These are phyloP conservation scores for Urechis unicinctus DNA, from an alignment of 2,888 invertebrate genomes.

Conservation along the genomic window DNA sequence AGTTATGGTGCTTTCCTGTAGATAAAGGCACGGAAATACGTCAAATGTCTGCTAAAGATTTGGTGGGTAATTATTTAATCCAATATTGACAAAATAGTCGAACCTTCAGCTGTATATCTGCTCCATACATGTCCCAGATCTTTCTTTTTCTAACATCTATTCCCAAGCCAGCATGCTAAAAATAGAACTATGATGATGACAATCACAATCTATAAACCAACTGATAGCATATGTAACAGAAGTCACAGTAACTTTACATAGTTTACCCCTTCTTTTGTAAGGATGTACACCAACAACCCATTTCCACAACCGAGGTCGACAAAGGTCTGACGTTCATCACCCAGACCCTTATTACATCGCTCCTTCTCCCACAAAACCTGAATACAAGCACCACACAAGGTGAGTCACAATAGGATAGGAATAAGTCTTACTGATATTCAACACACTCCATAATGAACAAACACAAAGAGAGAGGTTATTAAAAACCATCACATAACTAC, in stretches of 20 bases:
- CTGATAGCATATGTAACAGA: too few species aligned
- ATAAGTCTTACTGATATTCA: too few species aligned
- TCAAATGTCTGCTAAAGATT: too few species aligned
- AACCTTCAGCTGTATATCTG: constrained; percentile 63
- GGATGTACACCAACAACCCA: constrained; percentile 82
- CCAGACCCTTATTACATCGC: constrained; percentile 47
- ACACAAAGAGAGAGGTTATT: too few species aligned
- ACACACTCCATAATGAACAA: too few species aligned
- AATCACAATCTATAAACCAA: too few species aligned
- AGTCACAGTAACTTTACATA: too few species aligned
- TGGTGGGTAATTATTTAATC: not conserved
- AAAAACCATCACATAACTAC: too few species aligned
- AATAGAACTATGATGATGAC: not conserved
- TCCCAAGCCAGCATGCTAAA: constrained; percentile 54
- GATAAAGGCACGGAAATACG: too few species aligned
- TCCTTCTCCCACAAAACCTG: constrained; percentile 68
- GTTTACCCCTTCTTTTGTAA: constrained; percentile 73
- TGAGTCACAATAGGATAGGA: too few species aligned
- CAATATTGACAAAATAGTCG: constrained; percentile 7
- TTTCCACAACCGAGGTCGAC: constrained; percentile 97
- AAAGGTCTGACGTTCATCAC: constrained; percentile 60
- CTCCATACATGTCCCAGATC: constrained; percentile 73
- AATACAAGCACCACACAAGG: not conserved
- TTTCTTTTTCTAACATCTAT: constrained; percentile 58
- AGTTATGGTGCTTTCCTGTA: constrained; percentile 50